A percentile compares a stretch with the other conserved stretches of the same genome.
Evolutionary conservation across 2,888 invertebrate genomes (phyloP).

Genomic region (Ecliptopera silaceata): DNA sequence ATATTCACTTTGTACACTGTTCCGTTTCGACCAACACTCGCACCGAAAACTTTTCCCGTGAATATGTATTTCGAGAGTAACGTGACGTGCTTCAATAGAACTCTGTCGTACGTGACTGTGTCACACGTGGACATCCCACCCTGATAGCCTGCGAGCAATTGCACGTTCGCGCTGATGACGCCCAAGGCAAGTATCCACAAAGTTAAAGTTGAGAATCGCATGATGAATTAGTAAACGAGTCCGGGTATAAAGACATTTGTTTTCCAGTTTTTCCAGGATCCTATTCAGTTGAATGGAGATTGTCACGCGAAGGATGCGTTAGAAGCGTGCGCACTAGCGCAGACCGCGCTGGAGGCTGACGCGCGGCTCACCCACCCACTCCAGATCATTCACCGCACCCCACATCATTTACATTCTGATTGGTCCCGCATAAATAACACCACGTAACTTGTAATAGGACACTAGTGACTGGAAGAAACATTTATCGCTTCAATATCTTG

Average conservation of each 20-base stretch:
- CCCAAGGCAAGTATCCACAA: conserved; percentile 50
- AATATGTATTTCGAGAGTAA: conserved; percentile 68
- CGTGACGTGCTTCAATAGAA: conserved; percentile 63
- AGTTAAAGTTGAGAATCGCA: conserved; percentile 45
- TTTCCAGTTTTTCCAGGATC: conserved; percentile 9
- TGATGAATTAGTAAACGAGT: conserved; percentile 37
- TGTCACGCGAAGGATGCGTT: conserved; percentile 45
- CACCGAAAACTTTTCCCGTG: conserved; percentile 67
- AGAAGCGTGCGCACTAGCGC: conserved; percentile 73
- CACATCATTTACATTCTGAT: conserved; percentile 79
- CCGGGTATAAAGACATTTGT: conserved; percentile 17
- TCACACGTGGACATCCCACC: conserved; percentile 47
- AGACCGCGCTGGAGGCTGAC: conserved; percentile 67
- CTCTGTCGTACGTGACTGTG: conserved; percentile 55
- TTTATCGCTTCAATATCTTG: conserved; percentile 71
- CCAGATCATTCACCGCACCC: conserved; percentile 77
- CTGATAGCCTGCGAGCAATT: conserved; percentile 40
- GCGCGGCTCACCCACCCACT: conserved; percentile 66
- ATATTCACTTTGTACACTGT: conserved; percentile 70
- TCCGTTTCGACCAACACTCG: conserved; percentile 50
- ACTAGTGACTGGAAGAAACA: conserved; percentile 65
- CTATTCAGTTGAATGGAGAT: conserved; percentile 17
- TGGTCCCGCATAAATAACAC: conserved; percentile 69
- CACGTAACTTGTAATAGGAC: conserved; percentile 66
- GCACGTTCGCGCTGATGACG: conserved; percentile 45